Base-by-base conservation (phyloP, 2,113 vertebrate genomes). In the Plecturocebus donacophilus region DNA sequence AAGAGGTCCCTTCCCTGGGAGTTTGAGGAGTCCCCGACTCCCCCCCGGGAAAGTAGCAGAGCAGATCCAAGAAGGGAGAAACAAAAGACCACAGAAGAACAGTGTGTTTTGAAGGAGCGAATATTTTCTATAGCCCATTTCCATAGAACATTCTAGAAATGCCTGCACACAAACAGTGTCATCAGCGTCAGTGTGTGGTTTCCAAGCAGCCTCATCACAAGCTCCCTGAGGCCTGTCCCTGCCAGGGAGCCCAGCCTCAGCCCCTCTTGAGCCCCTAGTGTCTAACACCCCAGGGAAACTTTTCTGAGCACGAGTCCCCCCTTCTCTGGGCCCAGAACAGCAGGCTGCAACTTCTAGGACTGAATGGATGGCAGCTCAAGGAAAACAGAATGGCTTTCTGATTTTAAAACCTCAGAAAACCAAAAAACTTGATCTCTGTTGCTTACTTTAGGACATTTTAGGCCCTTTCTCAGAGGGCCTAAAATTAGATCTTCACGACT, bases 331-430 rank as follows among this genome's bases (percentile, higher is more conserved):
- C 30, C 32, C 32, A 13, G 4, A 42, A 32, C 61, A 19, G 19
- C 76, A 84, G 83, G 73, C 38, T 35, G 6, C 27, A 79, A 6
- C 42, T 45, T 84, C 83, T 16, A 38, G 54, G 32, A 8, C 42
- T n/a, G 16, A 71, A 30, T 13, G 79, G 58, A 19, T 38, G 58
- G 38, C 17, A 54, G 19, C 79, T 73, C 66, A 70, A n/a, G 90
- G 73, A 77, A 77, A 79, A 87, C 17, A 42, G 49, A 73, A 71
- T 47, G 14, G 5, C 61, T 93, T 61, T 84, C 83, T 42, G 77
- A 89, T 89, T 42, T 90, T 8, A 70, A 95, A 92, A 71, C 30
- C 80, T 88, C 91, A 73, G 91, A 56, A 91, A 87, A 80, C 30
- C 52, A 64, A 80, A 93, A 76, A 84, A 58, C 35, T 32, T 77